Conservation (phyloP, 2,888 invertebrate species). For the Phortica magna region DNA sequence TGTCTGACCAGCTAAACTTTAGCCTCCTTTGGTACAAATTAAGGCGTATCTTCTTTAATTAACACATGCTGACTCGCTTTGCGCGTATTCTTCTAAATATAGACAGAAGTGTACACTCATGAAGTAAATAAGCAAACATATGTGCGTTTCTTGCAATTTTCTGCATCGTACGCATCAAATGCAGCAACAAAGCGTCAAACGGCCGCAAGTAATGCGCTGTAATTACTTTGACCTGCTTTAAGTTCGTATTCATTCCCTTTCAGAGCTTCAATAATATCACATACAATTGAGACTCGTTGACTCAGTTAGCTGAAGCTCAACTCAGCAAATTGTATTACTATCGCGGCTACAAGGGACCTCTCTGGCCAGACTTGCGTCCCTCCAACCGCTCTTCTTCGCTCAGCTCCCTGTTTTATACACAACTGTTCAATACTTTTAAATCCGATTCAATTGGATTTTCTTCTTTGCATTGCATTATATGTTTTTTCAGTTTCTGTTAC, state of each 20-base stretch:
- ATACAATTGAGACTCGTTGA: constrained; percentile 32
- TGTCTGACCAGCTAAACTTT: constrained; percentile 19
- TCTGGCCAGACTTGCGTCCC: constrained; percentile 26
- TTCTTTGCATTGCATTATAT: constrained; percentile 42
- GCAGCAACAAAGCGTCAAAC: constrained; percentile 17
- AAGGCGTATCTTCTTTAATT: constrained; percentile 22
- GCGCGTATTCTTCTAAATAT: background rate
- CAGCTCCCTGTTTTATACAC: background rate
- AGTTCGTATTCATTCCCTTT: constrained; percentile 28
- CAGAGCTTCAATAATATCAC: constrained; percentile 33
- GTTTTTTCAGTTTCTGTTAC: constrained; percentile 50
- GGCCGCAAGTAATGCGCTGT: constrained; percentile 47
- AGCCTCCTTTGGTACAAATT: constrained; percentile 8
- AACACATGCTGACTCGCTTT: background rate
- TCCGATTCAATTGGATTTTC: constrained; percentile 68
- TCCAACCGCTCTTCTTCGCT: constrained; percentile 38
- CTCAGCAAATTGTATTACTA: constrained; percentile 14
- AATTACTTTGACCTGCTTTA: constrained; percentile 71
- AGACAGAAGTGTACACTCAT: background rate
- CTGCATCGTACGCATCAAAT: background rate
- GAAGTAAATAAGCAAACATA: background rate
- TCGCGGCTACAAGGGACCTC: background rate
- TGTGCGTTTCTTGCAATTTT: constrained; percentile 13
- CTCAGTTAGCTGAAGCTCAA: background rate
- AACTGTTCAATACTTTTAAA: constrained; percentile 58